phyloP scores from a whole-genome alignment of 2,888 invertebrate species.

The Leptinotarsa tumamoca region DNA sequence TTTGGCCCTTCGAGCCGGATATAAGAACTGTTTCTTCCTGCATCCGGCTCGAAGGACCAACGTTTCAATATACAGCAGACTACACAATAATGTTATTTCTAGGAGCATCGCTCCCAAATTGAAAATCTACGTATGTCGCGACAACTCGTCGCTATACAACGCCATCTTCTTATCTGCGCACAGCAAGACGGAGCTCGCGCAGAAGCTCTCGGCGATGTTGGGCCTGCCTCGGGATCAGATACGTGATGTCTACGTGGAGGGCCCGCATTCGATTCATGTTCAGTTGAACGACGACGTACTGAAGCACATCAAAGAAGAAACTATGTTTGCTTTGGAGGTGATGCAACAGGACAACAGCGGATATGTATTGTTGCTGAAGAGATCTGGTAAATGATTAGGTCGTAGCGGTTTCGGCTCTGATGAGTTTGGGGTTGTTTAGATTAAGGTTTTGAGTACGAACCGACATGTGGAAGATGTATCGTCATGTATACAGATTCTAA shows the following conservation, averaged over 20 bases:
- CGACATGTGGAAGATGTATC: too few species aligned
- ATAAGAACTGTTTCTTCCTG: too few species aligned
- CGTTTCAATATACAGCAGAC: background rate
- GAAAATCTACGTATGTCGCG: slow-evolving; percentile 85
- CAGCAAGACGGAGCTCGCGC: slow-evolving; percentile 74
- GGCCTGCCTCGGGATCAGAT: slow-evolving; percentile 64
- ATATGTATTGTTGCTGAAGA: slow-evolving; percentile 66
- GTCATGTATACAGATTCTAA: too few species aligned
- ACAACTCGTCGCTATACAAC: slow-evolving; percentile 77
- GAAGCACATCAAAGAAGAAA: slow-evolving; percentile 83
- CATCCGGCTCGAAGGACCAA: background rate
- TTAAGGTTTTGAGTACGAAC: too few species aligned
- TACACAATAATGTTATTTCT: slow-evolving; percentile 38
- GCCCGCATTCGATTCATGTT: slow-evolving; percentile 87
- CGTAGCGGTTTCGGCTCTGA: too few species aligned
- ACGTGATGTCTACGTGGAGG: slow-evolving; percentile 78
- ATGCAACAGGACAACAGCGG: slow-evolving; percentile 65
- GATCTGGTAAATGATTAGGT: slow-evolving; percentile 50
- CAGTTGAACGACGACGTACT: slow-evolving; percentile 88
- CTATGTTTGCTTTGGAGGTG: slow-evolving; percentile 76
- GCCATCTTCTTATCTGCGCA: slow-evolving; percentile 83
- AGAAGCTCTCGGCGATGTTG: slow-evolving; percentile 74
- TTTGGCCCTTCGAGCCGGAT: too few species aligned
- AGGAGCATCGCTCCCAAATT: slow-evolving; percentile 81
- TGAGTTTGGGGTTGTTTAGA: too few species aligned